Evolutionary conservation across 2,888 invertebrate species (phyloP).

Genomic region (Zygothrica quintamaculata): DNA sequence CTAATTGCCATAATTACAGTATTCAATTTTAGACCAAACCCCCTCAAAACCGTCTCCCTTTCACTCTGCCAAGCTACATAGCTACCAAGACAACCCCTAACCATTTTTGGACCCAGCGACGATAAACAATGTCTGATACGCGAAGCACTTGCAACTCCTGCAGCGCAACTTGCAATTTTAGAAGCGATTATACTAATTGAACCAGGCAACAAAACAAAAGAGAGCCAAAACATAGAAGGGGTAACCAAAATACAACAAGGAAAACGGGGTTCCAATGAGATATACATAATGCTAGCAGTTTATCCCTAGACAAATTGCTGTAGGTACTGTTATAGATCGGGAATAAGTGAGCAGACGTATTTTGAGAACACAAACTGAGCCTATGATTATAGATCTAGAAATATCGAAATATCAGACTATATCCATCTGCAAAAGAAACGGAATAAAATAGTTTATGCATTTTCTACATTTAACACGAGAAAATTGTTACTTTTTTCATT

Average conservation of each 20-base stretch:
- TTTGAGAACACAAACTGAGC: too few species aligned
- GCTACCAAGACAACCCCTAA: conserved; percentile 40
- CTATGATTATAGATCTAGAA: too few species aligned
- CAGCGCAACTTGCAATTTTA: conserved; percentile 70
- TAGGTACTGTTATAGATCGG: too few species aligned
- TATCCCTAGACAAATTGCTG: too few species aligned
- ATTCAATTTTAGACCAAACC: conserved; percentile 52
- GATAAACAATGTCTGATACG: conserved; percentile 67
- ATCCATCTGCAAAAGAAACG: not conserved
- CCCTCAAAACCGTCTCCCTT: not conserved
- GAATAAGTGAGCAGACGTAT: too few species aligned
- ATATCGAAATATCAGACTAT: conserved; percentile 23
- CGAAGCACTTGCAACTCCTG: conserved; percentile 55
- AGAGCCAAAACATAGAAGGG: conserved; percentile 8
- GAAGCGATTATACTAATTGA: conserved; percentile 82
- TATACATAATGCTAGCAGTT: conserved; percentile 3
- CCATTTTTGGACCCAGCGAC: conserved; percentile 30
- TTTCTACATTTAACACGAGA: conserved; percentile 49
- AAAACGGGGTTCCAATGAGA: conserved; percentile 1
- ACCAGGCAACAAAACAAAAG: conserved; percentile 46
- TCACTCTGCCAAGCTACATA: conserved; percentile 11
- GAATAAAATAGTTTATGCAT: not conserved
- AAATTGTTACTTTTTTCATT: conserved; percentile 52
- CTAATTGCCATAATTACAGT: conserved; percentile 74
- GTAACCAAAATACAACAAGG: not conserved